Evolutionary conservation across 2,113 vertebrate species (phyloP), one percentile per base, ranked within the genome.

Genomic region (Grammomys surdaster): DNA sequence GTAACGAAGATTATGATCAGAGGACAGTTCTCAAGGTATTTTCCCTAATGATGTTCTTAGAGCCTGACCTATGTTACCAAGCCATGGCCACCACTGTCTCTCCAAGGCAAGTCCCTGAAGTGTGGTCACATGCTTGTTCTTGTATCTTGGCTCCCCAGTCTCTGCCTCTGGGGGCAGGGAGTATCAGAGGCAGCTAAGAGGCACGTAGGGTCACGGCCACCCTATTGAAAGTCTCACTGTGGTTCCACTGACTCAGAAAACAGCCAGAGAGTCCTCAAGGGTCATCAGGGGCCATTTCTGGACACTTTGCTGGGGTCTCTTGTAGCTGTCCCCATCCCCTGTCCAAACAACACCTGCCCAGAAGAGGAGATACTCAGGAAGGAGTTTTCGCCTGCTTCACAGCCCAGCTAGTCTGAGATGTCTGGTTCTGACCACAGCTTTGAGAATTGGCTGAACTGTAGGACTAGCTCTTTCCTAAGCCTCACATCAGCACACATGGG

Each of bases 181-280:
- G n/a, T 77, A 70, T 78, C 14, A 17, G 14, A 8, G 28, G 51
- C 56, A 0, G 36, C 77, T 9, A 43, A 89, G 67, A 91, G 46
- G 17, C 65, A 33, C 48, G 24, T 0, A 2, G 1, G 36, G 20
- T 1, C 31, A 24, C 3, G 5, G 43, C 16, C 14, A 0, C 1
- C 19, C 26, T 58, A 5, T n/a, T 46, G 5, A 70, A 76, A 60
- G 36, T 33, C 31, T 14, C 67, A 0, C 73, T 4, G 54, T 1
- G 33, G 31, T 28, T 36, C 87, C 36, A 19, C 2, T 10, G 20
- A 22, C 1, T 17, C 0, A 0, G 26, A 5, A 14, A 51, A 56
- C 0, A 5, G 17, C 51, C 77, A 56, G 17, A 28, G 31, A 17
- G 1, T 40, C 22, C 0, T 43, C 24, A 26, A 7, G 17, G 28